These are phyloP conservation scores for Branchellion lobata DNA, from an alignment of 2,888 invertebrate genomes.

Conservation along the genomic window DNA sequence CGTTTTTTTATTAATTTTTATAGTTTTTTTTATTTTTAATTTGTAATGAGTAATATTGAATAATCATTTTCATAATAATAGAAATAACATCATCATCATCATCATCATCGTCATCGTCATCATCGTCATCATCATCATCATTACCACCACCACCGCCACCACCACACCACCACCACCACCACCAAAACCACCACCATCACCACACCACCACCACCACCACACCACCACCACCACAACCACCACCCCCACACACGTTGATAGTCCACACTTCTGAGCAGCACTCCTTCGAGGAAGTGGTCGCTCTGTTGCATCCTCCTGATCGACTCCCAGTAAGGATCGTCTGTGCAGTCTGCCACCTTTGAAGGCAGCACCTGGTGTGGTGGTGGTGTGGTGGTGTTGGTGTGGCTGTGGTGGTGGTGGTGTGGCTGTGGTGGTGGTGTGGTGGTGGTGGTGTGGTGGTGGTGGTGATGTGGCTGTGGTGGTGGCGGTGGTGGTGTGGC, in stretches of 20 bases:
- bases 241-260: conserved; percentile 53
- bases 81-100: too few relatives aligned
- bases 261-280: conserved; percentile 55
- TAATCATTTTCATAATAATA: too few relatives aligned
- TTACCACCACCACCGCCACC: background rate
- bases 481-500: background rate
- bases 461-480: background rate
- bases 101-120: too few relatives aligned
- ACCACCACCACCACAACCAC: background rate
- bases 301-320: conserved; percentile 50
- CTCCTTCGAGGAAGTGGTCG: conserved; percentile 55
- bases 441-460: background rate
- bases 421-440: background rate
- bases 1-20: too few relatives aligned
- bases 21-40: too few relatives aligned
- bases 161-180: background rate
- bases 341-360: background rate
- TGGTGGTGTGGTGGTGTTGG: background rate
- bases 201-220: background rate
- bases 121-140: too few relatives aligned
- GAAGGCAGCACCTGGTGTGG: conserved; percentile 32
- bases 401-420: too few relatives aligned
- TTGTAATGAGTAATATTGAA: too few relatives aligned
- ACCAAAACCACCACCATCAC: background rate
- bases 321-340: conserved; percentile 48